Evolutionary conservation across 2,888 invertebrate genomes (phyloP).

Genomic region (Steinernema carpocapsae): DNA sequence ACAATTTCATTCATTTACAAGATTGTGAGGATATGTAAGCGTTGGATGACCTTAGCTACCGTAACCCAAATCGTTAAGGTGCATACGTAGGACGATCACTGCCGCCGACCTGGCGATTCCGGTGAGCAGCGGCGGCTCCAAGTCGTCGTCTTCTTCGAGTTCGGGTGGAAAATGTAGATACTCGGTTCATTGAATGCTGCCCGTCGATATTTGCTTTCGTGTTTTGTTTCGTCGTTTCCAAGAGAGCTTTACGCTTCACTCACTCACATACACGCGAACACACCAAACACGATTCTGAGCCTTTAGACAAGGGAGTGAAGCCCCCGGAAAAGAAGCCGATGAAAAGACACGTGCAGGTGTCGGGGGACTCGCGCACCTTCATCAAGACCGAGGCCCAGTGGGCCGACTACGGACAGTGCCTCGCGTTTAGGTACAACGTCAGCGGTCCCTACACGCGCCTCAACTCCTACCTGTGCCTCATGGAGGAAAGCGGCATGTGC

Average conservation of each 20-base stretch:
- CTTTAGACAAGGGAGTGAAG: constrained; percentile 50
- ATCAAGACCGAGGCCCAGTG: constrained; percentile 58
- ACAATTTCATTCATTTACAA: constrained; percentile 56
- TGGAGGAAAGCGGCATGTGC: constrained; percentile 50
- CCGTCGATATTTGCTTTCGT: background rate
- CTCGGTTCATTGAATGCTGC: constrained; percentile 4
- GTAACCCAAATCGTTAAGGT: background rate
- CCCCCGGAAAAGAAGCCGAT: constrained; percentile 50
- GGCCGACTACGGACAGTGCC: constrained; percentile 60
- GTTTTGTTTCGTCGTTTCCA: constrained; percentile 2
- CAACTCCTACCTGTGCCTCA: constrained; percentile 58
- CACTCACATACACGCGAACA: background rate
- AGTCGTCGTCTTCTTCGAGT: background rate
- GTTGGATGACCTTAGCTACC: background rate
- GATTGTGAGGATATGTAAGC: constrained; percentile 51
- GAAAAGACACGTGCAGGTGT: constrained; percentile 43
- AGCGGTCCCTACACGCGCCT: constrained; percentile 57
- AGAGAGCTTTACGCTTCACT: constrained; percentile 14
- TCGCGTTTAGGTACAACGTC: constrained; percentile 65
- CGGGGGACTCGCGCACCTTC: constrained; percentile 46
- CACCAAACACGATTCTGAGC: background rate
- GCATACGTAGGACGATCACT: constrained; percentile 10
- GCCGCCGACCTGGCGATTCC: constrained; percentile 34
- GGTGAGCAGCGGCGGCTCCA: background rate
- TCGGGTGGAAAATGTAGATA: constrained; percentile 35